Percentiles rank a stretch among this genome's conserved stretches.
Conservation (phyloP, 2,888 invertebrate species). For the Eupeodes luniger region DNA sequence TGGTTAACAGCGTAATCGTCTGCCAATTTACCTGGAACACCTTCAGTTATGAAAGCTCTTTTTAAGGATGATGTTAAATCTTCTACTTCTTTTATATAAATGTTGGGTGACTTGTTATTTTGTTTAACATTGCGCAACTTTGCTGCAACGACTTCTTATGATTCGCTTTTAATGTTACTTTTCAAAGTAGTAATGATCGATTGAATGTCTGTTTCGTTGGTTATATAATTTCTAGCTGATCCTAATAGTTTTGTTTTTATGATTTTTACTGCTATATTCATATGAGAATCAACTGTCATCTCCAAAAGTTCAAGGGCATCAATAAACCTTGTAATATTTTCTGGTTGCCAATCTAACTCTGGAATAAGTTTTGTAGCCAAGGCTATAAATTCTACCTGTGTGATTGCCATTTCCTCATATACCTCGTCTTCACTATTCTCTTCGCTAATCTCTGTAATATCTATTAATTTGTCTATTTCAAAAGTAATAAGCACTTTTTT, state of each 20-base stretch:
- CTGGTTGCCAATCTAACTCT: constrained; percentile 1
- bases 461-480: constrained; percentile 11
- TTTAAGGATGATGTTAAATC: neutral
- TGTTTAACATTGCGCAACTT: neutral
- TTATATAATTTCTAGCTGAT: neutral
- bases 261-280: neutral
- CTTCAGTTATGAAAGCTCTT: neutral
- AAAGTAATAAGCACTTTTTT: constrained; percentile 13
- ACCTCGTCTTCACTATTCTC: neutral
- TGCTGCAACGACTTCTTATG: neutral
- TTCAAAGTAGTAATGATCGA: neutral
- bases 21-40: neutral
- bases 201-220: neutral
- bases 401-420: neutral
- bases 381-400: constrained; percentile 3
- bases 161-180: neutral
- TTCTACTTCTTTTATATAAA: neutral
- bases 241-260: constrained; percentile 3
- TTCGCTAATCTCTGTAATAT: neutral
- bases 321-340: constrained; percentile 6
- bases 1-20: neutral
- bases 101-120: neutral
- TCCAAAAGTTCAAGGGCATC: constrained; percentile 10
- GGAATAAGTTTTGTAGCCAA: neutral
- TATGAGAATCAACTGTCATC: neutral